Percentiles rank a stretch among this genome's conserved stretches.
These are phyloP conservation scores for Apteryx mantelli DNA, from an alignment of 2,113 vertebrate genomes.

Conservation along the genomic window DNA sequence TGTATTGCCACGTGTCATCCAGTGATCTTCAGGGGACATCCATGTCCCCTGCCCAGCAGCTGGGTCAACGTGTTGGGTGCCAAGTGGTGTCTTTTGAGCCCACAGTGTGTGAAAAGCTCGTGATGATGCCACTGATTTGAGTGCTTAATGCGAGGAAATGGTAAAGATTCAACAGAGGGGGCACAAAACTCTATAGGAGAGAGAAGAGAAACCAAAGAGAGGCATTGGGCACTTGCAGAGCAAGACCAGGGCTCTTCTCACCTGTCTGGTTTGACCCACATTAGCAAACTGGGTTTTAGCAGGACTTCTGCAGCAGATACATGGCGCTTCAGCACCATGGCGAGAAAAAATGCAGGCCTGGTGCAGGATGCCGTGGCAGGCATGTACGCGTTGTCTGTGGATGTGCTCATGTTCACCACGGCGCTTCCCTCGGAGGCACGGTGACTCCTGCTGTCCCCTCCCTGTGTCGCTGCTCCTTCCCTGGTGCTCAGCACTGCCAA, in stretches of 20 bases:
- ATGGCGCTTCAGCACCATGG: neutral
- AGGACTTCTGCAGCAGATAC: no score
- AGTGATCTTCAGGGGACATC: neutral
- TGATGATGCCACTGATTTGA: fast-evolving
- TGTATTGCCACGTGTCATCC: neutral
- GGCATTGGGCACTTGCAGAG: neutral
- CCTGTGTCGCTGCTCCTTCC: fast-evolving
- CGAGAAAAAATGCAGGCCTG: neutral
- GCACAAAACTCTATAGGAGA: fast-evolving
- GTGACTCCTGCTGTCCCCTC: neutral
- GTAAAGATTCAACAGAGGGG: neutral
- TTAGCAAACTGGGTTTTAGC: neutral
- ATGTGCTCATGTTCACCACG: neutral
- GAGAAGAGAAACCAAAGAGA: neutral
- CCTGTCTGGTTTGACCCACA: neutral
- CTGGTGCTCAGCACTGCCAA: fast-evolving
- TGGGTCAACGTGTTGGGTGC: no score
- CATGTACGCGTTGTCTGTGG: neutral
- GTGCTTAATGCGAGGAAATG: neutral
- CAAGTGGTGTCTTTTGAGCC: neutral
- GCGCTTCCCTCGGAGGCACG: neutral
- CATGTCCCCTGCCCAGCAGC: fast-evolving
- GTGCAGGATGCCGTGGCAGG: neutral
- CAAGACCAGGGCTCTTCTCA: neutral
- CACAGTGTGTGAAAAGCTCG: neutral